Conservation (phyloP, 2,113 vertebrate species). For the Opisthocomus hoazin region DNA sequence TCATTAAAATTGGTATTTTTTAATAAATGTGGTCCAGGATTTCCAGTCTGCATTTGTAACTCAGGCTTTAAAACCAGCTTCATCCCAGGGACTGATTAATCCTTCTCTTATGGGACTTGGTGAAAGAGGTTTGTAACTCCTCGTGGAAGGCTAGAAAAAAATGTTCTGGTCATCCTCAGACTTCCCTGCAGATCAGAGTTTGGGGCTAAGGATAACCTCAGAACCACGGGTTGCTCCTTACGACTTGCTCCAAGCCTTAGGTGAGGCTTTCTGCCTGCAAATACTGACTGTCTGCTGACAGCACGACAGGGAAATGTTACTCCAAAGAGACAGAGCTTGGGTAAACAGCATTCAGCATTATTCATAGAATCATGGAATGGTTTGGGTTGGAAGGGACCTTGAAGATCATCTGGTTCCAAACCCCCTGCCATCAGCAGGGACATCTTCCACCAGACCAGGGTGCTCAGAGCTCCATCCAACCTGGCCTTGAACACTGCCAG, state of each 20-base stretch:
- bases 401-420: no score
- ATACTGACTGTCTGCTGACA: background rate
- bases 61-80: background rate
- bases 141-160: background rate
- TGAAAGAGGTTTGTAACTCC: background rate
- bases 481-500: no score
- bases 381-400: no score
- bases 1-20: background rate
- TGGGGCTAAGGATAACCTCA: background rate
- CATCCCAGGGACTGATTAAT: no score
- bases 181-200: background rate
- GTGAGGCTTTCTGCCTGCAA: background rate
- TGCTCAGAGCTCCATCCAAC: no score
- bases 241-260: background rate
- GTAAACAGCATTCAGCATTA: background rate
- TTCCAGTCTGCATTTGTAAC: rapidly evolving
- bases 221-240: background rate
- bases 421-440: no score
- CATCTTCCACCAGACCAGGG: no score
- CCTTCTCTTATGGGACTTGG: background rate
- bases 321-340: background rate
- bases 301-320: no score
- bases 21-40: background rate
- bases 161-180: background rate
- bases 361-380: no score